phyloP scores from a whole-genome alignment of 2,797 vertebrate genomes.

The Vipera latastei region DNA sequence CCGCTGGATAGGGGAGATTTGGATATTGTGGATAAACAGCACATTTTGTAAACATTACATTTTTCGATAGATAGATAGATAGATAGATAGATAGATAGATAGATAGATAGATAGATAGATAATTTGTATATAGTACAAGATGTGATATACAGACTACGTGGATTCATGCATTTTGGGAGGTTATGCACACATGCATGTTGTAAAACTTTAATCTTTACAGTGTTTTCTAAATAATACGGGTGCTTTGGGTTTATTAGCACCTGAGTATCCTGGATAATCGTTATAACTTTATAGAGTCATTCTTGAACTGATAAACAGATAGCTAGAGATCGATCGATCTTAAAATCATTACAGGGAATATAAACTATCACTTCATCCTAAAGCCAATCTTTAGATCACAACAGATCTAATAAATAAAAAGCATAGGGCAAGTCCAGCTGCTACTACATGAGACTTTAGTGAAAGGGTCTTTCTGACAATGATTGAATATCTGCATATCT shows the following conservation, averaged over 20 bases:
- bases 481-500: not conserved
- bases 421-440: not conserved
- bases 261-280: not conserved
- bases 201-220: not conserved
- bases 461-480: not conserved
- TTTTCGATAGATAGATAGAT: not conserved
- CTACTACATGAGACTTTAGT: not conserved
- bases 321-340: not conserved
- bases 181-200: not conserved
- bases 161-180: not conserved
- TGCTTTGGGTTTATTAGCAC: not conserved
- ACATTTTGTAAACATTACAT: not conserved
- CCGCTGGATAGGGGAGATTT: not conserved
- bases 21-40: not conserved
- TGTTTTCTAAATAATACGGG: not conserved
- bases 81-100: no score
- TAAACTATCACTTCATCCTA: not conserved
- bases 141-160: not conserved
- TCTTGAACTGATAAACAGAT: not conserved
- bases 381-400: not conserved
- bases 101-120: not conserved
- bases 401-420: not conserved
- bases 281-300: not conserved
- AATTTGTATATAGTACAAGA: not conserved
- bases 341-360: not conserved